Base-by-base conservation (phyloP, 1,140 invertebrate species). In the Drosophila aff. region DNA sequence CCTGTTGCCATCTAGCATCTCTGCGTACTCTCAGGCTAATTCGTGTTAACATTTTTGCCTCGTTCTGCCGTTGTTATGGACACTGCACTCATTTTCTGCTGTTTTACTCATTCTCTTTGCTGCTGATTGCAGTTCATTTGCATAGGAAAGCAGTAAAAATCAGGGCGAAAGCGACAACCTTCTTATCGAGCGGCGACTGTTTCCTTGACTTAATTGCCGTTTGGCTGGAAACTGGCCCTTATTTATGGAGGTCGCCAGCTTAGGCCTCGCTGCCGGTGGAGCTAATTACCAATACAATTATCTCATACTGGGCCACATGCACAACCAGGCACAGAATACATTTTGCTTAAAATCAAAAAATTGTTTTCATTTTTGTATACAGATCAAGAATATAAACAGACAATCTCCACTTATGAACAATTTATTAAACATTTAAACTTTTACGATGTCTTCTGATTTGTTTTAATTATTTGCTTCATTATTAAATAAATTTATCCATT, bases 1-100 rank as follows among this genome's bases (percentile, higher is more conserved):
- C 82, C 82, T 73, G 61, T 79, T 86, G 69, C 75, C 59, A 81
- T 85, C 83, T 76, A 44, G 74, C 64, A 68, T 71, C 67, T 47
- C 68, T 72, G 78, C 75, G 76, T 72, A 81, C 73, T 84, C 84
- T 73, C 77, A 52, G 81, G 81, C 82, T 84, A 84, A 81, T 84
- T 84, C 82, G 73, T 84, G 82, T 80, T 84, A 76, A 79, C 64
- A 83, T 83, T 79, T 76, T 82, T 67, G 57, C 73, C 28, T 26
- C 55, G n/a, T 26, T 31, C 33, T 28, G 49, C 49, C 57, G 43
- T 68, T 76, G 61, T 76, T 75, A 75, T 76, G 72, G 71, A 43
- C 43, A 16, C 44, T 47, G 59, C 73, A 23, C 28, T 59, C 38
- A 23, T 28, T 68, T 47, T 26, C 46, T 43, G 47, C 53, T 23